phyloP scores from a whole-genome alignment of 2,888 invertebrate species.

The Bruchidius siliquastri region DNA sequence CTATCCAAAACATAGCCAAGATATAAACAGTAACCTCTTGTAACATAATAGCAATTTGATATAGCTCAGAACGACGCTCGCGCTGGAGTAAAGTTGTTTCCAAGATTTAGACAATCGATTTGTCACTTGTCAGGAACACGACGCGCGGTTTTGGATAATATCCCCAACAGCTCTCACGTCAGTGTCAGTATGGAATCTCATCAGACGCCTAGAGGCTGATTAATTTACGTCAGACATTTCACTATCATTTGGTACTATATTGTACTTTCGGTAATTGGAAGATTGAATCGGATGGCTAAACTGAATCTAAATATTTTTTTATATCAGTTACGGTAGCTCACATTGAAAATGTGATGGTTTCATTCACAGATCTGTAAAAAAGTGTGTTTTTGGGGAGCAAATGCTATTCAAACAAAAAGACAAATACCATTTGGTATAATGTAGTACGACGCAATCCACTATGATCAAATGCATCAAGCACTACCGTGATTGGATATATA shows the following conservation, averaged over 20 bases:
- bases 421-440: too few species aligned
- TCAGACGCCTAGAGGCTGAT: not conserved
- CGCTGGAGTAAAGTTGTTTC: not conserved
- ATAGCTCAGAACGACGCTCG: not conserved
- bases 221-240: not conserved
- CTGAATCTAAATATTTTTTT: too few species aligned
- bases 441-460: too few species aligned
- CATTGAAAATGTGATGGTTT: too few species aligned
- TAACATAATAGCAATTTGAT: not conserved
- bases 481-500: too few species aligned
- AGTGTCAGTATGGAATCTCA: not conserved
- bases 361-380: too few species aligned
- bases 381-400: too few species aligned
- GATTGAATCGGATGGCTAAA: too few species aligned
- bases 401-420: too few species aligned
- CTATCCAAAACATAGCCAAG: not conserved
- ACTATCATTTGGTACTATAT: not conserved
- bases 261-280: not conserved
- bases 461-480: too few species aligned
- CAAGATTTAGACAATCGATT: not conserved
- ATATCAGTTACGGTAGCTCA: too few species aligned
- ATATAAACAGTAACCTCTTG: not conserved
- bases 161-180: not conserved
- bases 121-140: not conserved
- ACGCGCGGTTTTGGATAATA: not conserved